These are phyloP conservation scores for Pyrrhia umbra DNA, from an alignment of 2,888 invertebrate species.

Conservation along the genomic window DNA sequence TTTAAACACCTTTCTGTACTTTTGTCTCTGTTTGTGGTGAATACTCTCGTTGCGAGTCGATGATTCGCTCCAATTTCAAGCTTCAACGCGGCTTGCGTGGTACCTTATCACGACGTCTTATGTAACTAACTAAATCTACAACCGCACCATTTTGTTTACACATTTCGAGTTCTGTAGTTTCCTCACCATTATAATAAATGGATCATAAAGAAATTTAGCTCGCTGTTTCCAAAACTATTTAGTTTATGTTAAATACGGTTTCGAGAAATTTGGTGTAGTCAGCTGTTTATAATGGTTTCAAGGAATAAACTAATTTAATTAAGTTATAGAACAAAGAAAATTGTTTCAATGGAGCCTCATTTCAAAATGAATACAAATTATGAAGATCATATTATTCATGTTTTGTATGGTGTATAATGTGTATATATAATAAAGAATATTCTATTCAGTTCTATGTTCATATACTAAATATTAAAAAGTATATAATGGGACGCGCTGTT, in stretches of 20 bases:
- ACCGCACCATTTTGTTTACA: conserved; percentile 37
- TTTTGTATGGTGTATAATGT: no score
- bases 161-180: conserved; percentile 22
- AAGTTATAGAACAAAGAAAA: background rate
- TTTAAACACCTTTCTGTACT: conserved; percentile 70
- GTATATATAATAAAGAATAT: no score
- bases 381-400: no score
- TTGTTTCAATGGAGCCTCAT: background rate
- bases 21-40: conserved; percentile 60
- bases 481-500: conserved; percentile 26
- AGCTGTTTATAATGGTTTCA: conserved; percentile 4
- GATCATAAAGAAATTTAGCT: background rate
- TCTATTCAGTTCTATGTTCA: no score
- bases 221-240: conserved; percentile 10
- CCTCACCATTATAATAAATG: conserved; percentile 22
- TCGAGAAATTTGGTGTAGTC: background rate
- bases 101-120: conserved; percentile 43
- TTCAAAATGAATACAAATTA: background rate
- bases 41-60: conserved; percentile 56
- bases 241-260: background rate
- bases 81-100: conserved; percentile 58
- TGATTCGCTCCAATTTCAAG: conserved; percentile 66
- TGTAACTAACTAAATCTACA: conserved; percentile 34
- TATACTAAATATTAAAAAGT: background rate
- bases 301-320: conserved; percentile 6